These are phyloP conservation scores for Rhimphoctona megacephalus DNA, from an alignment of 2,888 invertebrate species.

Conservation along the genomic window DNA sequence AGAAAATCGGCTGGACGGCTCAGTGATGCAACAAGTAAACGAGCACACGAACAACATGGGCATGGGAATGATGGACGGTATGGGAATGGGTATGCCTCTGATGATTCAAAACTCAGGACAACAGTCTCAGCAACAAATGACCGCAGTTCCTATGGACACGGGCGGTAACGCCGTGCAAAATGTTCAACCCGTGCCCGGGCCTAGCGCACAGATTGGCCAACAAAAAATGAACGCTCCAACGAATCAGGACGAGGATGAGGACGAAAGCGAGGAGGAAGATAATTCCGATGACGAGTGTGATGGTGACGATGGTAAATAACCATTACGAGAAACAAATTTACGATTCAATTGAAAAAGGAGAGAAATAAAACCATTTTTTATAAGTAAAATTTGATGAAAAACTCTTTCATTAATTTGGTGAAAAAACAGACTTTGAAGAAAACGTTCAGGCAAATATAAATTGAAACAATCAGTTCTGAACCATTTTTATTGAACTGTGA, in stretches of 20 bases:
- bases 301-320: conserved; percentile 79
- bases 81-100: conserved; percentile 81
- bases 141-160: conserved; percentile 83
- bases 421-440: neutral
- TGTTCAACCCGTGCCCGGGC: conserved; percentile 81
- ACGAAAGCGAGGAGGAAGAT: conserved; percentile 81
- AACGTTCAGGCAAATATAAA: too few relatives aligned
- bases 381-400: neutral
- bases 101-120: conserved; percentile 79
- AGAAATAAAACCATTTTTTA: neutral
- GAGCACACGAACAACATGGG: conserved; percentile 82
- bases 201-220: conserved; percentile 78
- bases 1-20: conserved; percentile 82
- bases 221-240: conserved; percentile 71
- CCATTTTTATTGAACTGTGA: too few relatives aligned
- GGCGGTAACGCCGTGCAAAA: conserved; percentile 79
- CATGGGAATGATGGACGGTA: conserved; percentile 82
- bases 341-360: neutral
- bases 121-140: conserved; percentile 75
- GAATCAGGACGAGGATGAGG: conserved; percentile 80
- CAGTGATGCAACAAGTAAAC: conserved; percentile 80
- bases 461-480: too few relatives aligned
- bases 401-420: neutral
- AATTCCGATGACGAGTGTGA: conserved; percentile 83
- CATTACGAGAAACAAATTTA: neutral